These are phyloP conservation scores for Gryllus longicercus DNA, from an alignment of 2,888 invertebrate species.

Conservation along the genomic window DNA sequence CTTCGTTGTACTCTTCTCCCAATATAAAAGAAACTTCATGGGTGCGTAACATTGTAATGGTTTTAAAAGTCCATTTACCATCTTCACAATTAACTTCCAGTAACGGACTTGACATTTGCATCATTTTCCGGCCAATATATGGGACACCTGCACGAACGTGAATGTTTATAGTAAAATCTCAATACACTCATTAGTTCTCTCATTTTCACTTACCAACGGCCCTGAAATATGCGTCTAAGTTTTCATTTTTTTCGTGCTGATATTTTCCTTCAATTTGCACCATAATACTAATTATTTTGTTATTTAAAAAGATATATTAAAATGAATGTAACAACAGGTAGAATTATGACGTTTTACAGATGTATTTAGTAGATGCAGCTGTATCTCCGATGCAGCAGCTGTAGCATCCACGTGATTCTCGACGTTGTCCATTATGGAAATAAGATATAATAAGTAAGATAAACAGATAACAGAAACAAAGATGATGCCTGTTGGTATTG, in stretches of 20 bases:
- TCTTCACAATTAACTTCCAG: slow-evolving; percentile 56
- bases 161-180: background rate
- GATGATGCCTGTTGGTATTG: no score
- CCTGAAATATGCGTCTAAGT: slow-evolving; percentile 62
- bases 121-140: slow-evolving; percentile 63
- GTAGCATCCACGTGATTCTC: no score
- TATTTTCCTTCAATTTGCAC: slow-evolving; percentile 59
- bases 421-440: no score
- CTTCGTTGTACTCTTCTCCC: slow-evolving; percentile 62
- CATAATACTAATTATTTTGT: slow-evolving; percentile 47
- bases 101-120: slow-evolving; percentile 57
- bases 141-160: slow-evolving; percentile 55
- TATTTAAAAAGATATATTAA: no score
- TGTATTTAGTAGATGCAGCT: no score
- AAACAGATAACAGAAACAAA: no score
- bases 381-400: no score
- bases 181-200: no score
- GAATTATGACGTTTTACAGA: no score
- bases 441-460: no score
- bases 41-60: slow-evolving; percentile 56
- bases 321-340: no score
- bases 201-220: slow-evolving; percentile 54
- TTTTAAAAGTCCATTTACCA: slow-evolving; percentile 58
- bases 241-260: slow-evolving; percentile 62
- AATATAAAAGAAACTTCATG: slow-evolving; percentile 55